Base-by-base conservation (phyloP, 1,140 invertebrate genomes). In the Cherax quadricarinatus region DNA sequence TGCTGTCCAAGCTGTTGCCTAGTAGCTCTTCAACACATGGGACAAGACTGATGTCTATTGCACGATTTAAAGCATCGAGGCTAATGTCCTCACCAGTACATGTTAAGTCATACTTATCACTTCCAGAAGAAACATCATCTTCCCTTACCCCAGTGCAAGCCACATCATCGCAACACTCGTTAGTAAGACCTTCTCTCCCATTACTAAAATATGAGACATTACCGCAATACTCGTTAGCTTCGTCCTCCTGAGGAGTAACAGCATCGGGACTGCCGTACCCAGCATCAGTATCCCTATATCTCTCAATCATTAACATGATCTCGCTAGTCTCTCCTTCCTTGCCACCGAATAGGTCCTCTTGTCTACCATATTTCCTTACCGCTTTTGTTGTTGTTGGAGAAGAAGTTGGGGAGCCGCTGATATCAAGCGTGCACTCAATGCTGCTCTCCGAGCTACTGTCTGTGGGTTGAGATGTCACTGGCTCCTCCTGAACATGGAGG, bases 31-130 rank as follows among this genome's bases (percentile, higher is more conserved):
- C 30, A n/a, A 89, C 24, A n/a, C 88, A 75, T 18, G 88, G 88
- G 14, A 89, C 88, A 49, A 89, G 81, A n/a, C 88, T 83, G 48
- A 89, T 89, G 81, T 89, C 88, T n/a, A 89, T 53, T 6, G 49
- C 24, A 53, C 88, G 81, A 14, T 83, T 84, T 14, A 89, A 41
- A 48, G 51, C 88, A 5, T 89, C 88, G 10, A 84, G 66, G 62
- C 70, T 83, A 18, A 82, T 49, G 18, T 18, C 21, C 4, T 82
- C 88, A 57, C 80, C 41, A 18, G 30, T 21, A 70, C 49, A 82
- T 7, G 73, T 73, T 14, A 41, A 21, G 53, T 16, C 24, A n/a
- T 41, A 6, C 1, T 18, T 21, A 9, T 57, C 79, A 49, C 10
- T 6, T 14, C 14, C 53, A 57, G 53, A 57, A 18, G 7, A 12